Evolutionary conservation across 2,888 invertebrate species (phyloP), one percentile per base, ranked within the genome.

Genomic region (Drosophila limbata): DNA sequence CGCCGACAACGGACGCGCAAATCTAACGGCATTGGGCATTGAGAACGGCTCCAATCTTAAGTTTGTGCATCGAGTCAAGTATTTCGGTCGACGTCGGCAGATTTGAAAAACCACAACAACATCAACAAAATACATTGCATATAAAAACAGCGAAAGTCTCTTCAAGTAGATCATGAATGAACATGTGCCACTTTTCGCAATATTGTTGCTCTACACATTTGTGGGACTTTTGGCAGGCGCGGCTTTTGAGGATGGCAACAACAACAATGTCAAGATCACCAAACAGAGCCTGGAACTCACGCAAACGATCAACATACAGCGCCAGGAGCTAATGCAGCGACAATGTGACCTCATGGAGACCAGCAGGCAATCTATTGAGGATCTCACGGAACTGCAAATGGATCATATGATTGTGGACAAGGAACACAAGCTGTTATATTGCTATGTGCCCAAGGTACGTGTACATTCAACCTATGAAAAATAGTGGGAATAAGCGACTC

Each of bases 371-470:
- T 91, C 91, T 39, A 65, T 94, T n/a, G 93, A 93, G 69, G 92
- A 94, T 69, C 88, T 94, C 47, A 93, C 93, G 33, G 93, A 94
- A 13, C 93, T 93, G 63, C 94, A 95, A 80, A 94, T 97, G 87
- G 95, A 96, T 88, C 97, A 98, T 90, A 94, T 98, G 91, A 93
- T 97, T 72, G 95, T 98, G 19, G 97, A 98, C 91, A 96, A 96
- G 84, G 94, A 95, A 67, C 96, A 97, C 89, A 96, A 96, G 91
- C 93, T 98, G 15, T 93, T 98, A 13, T 98, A 98, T 90, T 98
- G 98, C 91, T 98, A 98, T 92, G 97, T 98, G 74, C 98, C 98
- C 67, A 98, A 98, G 95, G 97, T 97, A 94, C 17, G 44, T 40
- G 25, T 33, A 45, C 67, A 51, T 57, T 52, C 21, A 69, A 61